Conservation (phyloP, 2,113 vertebrate species). For the Mesoclemmys tuberculata region DNA sequence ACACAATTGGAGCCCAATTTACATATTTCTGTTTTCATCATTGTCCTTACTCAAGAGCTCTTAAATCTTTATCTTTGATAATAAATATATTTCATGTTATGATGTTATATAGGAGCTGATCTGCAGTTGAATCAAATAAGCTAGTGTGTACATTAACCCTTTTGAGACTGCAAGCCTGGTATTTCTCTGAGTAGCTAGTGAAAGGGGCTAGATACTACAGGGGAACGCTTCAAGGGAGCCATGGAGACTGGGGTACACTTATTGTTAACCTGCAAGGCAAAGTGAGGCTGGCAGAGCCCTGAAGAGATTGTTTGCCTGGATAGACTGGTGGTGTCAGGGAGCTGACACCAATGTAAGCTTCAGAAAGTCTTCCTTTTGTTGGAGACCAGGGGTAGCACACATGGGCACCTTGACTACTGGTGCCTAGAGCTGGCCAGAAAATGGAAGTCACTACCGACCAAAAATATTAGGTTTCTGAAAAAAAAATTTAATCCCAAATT, state of each 20-base stretch:
- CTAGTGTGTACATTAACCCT: neutral
- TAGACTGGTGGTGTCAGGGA: neutral
- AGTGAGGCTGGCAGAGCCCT: too few species aligned
- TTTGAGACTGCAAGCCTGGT: neutral
- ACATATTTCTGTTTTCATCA: neutral
- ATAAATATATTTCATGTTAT: neutral
- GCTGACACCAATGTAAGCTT: neutral
- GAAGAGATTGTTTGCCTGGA: too few species aligned
- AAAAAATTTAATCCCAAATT: neutral
- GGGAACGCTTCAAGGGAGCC: neutral
- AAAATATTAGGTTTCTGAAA: neutral
- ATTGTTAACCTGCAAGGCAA: neutral
- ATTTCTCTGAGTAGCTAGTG: too few species aligned
- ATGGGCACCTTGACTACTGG: neutral
- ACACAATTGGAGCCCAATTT: neutral
- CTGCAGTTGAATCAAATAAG: neutral
- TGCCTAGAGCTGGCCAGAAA: neutral
- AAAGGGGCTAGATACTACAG: neutral
- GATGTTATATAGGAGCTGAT: neutral
- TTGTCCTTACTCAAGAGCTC: neutral
- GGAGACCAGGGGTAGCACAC: neutral
- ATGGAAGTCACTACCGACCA: neutral
- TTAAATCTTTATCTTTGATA: neutral
- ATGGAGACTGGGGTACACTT: neutral
- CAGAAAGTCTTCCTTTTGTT: neutral